A percentile compares a stretch with the other conserved stretches of the same genome.
phyloP scores from a whole-genome alignment of 2,113 vertebrate species.

The Patagioenas fasciata region DNA sequence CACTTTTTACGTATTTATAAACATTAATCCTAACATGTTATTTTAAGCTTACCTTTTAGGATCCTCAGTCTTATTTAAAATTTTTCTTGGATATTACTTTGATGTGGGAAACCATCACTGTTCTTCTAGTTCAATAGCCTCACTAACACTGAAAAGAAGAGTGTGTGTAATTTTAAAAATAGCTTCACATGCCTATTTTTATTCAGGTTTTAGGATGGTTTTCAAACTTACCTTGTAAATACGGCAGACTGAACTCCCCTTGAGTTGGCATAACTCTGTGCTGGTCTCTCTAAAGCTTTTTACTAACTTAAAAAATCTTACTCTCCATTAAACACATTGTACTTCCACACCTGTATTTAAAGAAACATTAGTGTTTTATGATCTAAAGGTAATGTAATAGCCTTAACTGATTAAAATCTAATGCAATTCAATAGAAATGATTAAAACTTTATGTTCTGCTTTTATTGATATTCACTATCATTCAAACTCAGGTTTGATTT shows the following conservation, averaged over 20 bases:
- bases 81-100: accelerated
- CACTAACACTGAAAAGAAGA: background rate
- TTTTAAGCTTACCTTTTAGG: background rate
- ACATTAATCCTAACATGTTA: background rate
- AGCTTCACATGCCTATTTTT: background rate
- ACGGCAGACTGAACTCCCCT: background rate
- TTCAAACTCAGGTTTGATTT: background rate
- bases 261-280: background rate
- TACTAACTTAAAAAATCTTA: background rate
- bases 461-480: background rate
- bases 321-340: background rate
- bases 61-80: background rate
- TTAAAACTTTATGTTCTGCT: background rate
- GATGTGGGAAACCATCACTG: accelerated
- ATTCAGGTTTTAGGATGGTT: background rate
- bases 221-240: background rate
- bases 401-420: background rate
- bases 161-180: background rate
- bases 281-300: background rate
- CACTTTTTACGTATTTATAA: background rate
- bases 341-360: background rate
- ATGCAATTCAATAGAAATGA: background rate
- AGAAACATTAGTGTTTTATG: background rate
- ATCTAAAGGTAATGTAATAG: accelerated
- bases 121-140: background rate